Conservation (phyloP, 2,113 vertebrate genomes). For the Xenopus borealis region DNA sequence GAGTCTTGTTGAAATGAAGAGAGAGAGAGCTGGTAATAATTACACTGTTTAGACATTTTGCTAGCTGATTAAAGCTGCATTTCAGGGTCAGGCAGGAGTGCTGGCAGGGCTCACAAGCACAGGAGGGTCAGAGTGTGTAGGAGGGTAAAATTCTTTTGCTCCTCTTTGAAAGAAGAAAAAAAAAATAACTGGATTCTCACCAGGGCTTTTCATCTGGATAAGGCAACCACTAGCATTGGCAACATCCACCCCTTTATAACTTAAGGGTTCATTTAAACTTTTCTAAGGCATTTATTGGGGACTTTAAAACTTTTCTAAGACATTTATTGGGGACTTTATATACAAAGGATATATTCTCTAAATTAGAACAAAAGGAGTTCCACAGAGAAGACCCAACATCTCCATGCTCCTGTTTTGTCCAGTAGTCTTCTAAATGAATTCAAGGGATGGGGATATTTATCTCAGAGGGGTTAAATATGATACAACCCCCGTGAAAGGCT, state of each 20-base stretch:
- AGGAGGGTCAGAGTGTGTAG: not conserved
- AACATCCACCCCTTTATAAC: not conserved
- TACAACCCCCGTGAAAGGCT: too few relatives aligned
- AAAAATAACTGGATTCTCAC: not conserved
- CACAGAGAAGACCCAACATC: too few relatives aligned
- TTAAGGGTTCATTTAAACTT: not conserved
- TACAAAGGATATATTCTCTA: too few relatives aligned
- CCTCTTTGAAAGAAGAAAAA: not conserved
- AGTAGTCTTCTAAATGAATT: too few relatives aligned
- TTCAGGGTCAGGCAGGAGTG: not conserved
- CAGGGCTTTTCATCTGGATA: not conserved
- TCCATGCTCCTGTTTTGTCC: too few relatives aligned
- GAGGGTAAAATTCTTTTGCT: not conserved
- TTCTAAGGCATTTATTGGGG: not conserved
- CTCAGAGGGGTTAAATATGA: too few relatives aligned
- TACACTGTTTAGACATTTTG: not conserved
- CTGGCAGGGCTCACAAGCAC: slow-evolving; percentile 28
- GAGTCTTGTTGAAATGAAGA: not conserved
- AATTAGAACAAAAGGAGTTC: too few relatives aligned
- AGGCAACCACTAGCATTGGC: not conserved
- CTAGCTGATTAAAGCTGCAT: not conserved
- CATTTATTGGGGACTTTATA: not conserved
- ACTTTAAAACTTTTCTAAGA: not conserved
- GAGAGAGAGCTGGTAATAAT: not conserved
- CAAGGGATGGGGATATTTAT: too few relatives aligned